Conservation (phyloP, 2,888 invertebrate genomes). For the Lamellibrachia columna region DNA sequence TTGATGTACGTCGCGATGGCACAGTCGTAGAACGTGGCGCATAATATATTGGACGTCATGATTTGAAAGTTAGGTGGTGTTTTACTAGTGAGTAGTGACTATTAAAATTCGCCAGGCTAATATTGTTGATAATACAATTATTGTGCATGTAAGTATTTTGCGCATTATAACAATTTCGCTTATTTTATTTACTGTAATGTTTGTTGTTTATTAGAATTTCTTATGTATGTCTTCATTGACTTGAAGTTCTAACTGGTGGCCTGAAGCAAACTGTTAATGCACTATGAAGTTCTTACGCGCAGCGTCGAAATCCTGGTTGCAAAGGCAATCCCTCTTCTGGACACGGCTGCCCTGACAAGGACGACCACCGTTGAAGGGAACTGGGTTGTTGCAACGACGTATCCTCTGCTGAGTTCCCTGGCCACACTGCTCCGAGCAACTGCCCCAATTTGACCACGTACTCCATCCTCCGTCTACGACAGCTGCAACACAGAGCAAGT, state of each 20-base stretch:
- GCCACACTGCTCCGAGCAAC: neutral
- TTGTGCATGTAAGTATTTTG: no score
- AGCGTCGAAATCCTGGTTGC: neutral
- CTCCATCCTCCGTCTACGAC: neutral
- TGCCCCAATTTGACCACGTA: neutral
- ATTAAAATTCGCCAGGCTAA: no score
- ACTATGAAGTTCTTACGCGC: neutral
- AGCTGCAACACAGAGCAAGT: neutral
- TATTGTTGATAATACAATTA: no score
- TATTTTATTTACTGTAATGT: no score
- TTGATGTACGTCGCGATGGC: no score
- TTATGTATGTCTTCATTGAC: neutral
- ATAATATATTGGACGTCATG: no score
- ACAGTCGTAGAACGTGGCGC: no score
- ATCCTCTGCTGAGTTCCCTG: neutral
- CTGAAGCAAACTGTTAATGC: neutral
- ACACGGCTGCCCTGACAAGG: neutral
- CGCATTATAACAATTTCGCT: no score
- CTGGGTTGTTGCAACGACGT: slow-evolving; percentile 12
- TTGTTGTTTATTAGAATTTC: no score
- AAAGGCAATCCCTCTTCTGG: neutral
- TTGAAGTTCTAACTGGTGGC: neutral
- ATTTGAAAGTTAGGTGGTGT: no score
- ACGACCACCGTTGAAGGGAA: neutral
- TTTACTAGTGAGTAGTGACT: no score